phyloP scores from a whole-genome alignment of 2,113 vertebrate species.

The Pteruthius melanotis region DNA sequence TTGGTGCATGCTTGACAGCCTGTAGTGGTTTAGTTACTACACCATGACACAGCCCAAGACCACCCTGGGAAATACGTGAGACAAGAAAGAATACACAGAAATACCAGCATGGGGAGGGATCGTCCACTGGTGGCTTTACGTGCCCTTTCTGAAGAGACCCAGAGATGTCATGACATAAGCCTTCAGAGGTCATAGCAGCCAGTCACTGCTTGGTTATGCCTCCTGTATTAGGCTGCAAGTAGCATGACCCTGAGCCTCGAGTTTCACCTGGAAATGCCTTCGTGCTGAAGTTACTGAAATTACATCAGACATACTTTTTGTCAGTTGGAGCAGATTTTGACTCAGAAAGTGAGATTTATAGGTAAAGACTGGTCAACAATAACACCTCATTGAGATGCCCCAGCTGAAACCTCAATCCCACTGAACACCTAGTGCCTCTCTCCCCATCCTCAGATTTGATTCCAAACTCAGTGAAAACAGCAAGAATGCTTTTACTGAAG shows the following conservation, averaged over 20 bases:
- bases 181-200: not conserved
- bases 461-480: not conserved
- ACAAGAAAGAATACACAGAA: not conserved
- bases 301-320: not conserved
- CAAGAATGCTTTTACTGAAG: not conserved
- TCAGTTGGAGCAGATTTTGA: not conserved
- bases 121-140: rapidly evolving
- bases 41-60: not conserved
- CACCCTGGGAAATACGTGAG: rapidly evolving
- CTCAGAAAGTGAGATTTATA: not conserved
- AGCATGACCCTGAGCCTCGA: not conserved
- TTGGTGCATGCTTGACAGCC: not conserved
- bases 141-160: not conserved
- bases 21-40: too few species aligned
- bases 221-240: not conserved
- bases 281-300: not conserved
- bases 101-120: not conserved
- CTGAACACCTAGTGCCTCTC: not conserved
- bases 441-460: not conserved
- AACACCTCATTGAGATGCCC: not conserved
- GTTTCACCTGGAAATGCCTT: not conserved
- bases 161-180: not conserved
- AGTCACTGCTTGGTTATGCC: rapidly evolving
- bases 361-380: not conserved
- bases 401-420: not conserved